Evolutionary conservation across 1,140 invertebrate species (phyloP).

Genomic region (Drosophila willistoni): DNA sequence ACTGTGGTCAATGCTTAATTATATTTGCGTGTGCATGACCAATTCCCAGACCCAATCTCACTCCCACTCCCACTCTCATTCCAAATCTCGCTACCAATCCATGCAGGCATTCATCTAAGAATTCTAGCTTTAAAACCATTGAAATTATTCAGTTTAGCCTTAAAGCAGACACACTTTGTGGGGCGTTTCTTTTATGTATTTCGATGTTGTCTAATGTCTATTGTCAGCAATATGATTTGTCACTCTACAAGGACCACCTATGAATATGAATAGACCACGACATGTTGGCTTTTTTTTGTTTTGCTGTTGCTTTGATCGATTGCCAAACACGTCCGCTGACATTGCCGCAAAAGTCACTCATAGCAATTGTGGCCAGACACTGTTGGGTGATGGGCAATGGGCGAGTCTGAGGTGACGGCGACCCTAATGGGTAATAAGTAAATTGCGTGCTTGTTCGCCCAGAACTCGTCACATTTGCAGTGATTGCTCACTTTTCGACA

Average conservation of each 20-base stretch:
- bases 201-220: constrained; percentile 28
- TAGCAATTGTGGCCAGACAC: background rate
- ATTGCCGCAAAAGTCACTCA: background rate
- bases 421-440: constrained; percentile 81
- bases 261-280: constrained; percentile 16
- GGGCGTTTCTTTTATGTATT: constrained; percentile 8
- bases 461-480: constrained; percentile 67
- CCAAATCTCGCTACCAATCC: background rate
- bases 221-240: constrained; percentile 79
- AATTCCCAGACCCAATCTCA: constrained; percentile 34
- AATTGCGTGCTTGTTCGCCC: constrained; percentile 71
- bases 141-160: background rate
- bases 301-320: constrained; percentile 57
- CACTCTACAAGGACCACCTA: constrained; percentile 29
- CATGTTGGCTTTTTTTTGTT: constrained; percentile 23
- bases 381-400: constrained; percentile 6
- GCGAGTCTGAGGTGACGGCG: background rate
- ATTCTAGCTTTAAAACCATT: constrained; percentile 40
- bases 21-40: constrained; percentile 68
- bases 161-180: constrained; percentile 27
- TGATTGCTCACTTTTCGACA: constrained; percentile 80
- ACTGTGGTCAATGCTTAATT: constrained; percentile 59
- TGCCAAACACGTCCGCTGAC: constrained; percentile 44
- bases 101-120: constrained; percentile 3
- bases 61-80: background rate